A percentile compares a stretch with the other conserved stretches of the same genome.
Conservation (phyloP, 2,888 invertebrate genomes). For the Drosophila aldrichi region DNA sequence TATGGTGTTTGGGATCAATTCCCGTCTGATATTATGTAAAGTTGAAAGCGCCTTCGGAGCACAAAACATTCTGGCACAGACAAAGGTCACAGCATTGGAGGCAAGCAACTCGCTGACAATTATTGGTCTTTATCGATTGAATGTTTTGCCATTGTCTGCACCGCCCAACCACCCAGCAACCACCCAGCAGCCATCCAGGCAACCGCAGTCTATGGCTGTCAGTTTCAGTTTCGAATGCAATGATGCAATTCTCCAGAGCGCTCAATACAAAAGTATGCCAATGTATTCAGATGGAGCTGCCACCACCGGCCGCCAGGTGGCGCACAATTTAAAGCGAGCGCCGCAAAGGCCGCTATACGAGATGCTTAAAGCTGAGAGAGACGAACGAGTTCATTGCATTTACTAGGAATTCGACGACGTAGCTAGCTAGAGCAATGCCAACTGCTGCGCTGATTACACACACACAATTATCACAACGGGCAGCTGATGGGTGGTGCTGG, state of each 20-base stretch:
- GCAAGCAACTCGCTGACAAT: slow-evolving; percentile 18
- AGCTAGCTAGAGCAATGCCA: slow-evolving; percentile 11
- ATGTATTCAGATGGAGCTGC: background rate
- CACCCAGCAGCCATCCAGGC: background rate
- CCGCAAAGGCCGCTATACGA: slow-evolving; percentile 58
- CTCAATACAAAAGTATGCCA: slow-evolving; percentile 24
- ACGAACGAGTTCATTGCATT: slow-evolving; percentile 64
- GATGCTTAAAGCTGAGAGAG: slow-evolving; percentile 25
- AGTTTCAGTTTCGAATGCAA: slow-evolving; percentile 32
- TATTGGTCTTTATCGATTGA: slow-evolving; percentile 59
- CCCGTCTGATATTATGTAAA: slow-evolving; percentile 5
- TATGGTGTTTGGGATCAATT: slow-evolving; percentile 17
- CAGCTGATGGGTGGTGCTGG: slow-evolving; percentile 4
- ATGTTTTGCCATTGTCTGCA: slow-evolving; percentile 40
- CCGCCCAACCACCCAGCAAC: background rate
- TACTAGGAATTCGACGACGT: slow-evolving; percentile 14
- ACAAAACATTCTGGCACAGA: slow-evolving; percentile 19
- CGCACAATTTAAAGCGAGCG: slow-evolving; percentile 29
- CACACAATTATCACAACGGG: slow-evolving; percentile 67
- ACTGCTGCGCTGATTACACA: slow-evolving; percentile 54
- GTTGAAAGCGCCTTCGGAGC: background rate
- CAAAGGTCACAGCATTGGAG: slow-evolving; percentile 60
- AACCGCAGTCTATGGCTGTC: slow-evolving; percentile 44
- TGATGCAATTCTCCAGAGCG: slow-evolving; percentile 4
- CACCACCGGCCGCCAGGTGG: slow-evolving; percentile 15